Evolutionary conservation across 2,888 invertebrate species (phyloP).

Genomic region (Megalurothrips usitatus): DNA sequence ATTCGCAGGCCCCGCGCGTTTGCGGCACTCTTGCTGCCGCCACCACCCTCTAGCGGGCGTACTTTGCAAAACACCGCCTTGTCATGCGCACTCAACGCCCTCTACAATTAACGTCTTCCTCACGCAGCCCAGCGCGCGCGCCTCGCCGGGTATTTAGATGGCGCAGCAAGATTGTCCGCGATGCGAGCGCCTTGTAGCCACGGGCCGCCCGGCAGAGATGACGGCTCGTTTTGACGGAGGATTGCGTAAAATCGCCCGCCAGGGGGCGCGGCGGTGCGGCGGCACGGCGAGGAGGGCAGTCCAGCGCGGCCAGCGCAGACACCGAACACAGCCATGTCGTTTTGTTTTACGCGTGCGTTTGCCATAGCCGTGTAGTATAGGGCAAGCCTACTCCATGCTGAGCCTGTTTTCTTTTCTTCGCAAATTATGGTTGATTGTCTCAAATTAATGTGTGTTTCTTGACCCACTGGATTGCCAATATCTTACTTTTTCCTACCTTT

Average conservation of each 20-base stretch:
- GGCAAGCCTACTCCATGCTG: no score
- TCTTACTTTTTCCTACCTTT: no score
- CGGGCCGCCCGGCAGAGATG: not conserved
- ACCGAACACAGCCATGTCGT: no score
- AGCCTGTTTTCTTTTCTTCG: no score
- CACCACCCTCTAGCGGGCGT: not conserved
- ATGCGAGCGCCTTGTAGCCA: not conserved
- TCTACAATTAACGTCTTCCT: slow-evolving; percentile 8
- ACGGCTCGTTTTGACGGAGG: not conserved
- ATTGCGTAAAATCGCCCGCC: not conserved
- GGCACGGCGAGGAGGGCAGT: no score
- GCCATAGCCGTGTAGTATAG: no score
- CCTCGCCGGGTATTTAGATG: not conserved
- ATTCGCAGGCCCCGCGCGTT: not conserved
- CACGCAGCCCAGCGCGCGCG: not conserved
- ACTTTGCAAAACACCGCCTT: not conserved
- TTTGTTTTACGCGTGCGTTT: no score
- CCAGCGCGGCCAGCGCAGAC: no score
- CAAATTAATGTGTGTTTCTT: no score
- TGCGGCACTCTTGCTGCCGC: not conserved
- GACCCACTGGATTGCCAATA: no score
- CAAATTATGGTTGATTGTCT: no score
- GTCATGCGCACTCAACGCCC: not conserved
- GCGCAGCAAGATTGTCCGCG: not conserved
- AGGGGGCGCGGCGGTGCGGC: no score